phyloP scores from a whole-genome alignment of 2,888 invertebrate species.

The Catocala fraxini region DNA sequence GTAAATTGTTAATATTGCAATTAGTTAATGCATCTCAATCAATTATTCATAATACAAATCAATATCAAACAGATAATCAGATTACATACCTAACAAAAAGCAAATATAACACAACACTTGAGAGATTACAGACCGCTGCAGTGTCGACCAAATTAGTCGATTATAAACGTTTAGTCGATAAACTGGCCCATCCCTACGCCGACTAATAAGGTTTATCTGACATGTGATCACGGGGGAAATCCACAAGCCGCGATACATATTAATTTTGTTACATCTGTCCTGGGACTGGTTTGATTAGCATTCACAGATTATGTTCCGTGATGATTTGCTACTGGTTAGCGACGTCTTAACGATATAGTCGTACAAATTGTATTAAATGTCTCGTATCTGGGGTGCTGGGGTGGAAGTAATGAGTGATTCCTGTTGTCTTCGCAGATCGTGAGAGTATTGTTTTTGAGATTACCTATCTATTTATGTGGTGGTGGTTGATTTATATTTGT shows the following conservation, averaged over 20 bases:
- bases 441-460: background rate
- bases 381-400: background rate
- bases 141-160: conserved; percentile 4
- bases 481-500: too few species aligned
- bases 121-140: too few species aligned
- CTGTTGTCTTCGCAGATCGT: background rate
- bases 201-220: conserved; percentile 57
- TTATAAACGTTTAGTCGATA: conserved; percentile 8
- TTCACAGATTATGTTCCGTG: conserved; percentile 51
- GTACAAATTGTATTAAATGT: conserved; percentile 11
- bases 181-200: conserved; percentile 26
- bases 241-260: conserved; percentile 51
- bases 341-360: conserved; percentile 12
- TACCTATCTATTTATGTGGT: too few species aligned
- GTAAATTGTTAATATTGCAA: too few species aligned
- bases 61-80: too few species aligned
- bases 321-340: conserved; percentile 26
- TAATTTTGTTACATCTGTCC: conserved; percentile 55
- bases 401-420: conserved; percentile 13
- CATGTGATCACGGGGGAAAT: conserved; percentile 58
- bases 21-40: too few species aligned
- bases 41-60: too few species aligned
- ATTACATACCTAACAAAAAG: too few species aligned
- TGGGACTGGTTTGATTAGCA: conserved; percentile 49
- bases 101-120: too few species aligned